Conservation (phyloP, 2,797 vertebrate species). For the Lagorchestes hirsutus region DNA sequence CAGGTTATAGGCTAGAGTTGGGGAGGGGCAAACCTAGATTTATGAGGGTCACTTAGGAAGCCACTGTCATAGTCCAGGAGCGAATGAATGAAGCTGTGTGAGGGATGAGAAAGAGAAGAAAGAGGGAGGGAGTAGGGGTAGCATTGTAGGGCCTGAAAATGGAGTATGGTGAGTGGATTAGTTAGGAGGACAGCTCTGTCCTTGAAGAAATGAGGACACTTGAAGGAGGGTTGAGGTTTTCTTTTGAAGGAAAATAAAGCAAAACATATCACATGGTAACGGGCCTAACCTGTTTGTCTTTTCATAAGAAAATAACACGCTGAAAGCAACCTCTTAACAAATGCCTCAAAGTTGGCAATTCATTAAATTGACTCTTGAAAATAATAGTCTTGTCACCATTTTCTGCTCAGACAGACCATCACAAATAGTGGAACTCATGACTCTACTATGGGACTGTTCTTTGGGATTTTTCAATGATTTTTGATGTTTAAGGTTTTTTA, state of each 20-base stretch:
- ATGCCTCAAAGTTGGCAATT: not conserved
- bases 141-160: not conserved
- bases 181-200: not conserved
- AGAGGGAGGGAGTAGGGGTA: not conserved
- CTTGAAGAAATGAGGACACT: not conserved
- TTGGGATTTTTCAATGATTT: not conserved
- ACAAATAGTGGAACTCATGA: not conserved
- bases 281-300: not conserved
- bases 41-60: not conserved
- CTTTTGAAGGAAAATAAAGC: not conserved
- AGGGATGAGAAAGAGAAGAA: not conserved
- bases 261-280: not conserved
- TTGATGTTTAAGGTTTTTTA: not conserved
- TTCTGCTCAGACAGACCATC: not conserved
- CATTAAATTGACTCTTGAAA: not conserved
- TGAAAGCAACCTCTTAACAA: not conserved
- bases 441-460: not conserved
- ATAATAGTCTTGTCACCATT: not conserved
- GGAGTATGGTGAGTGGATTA: not conserved
- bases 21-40: not conserved
- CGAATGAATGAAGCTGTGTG: not conserved
- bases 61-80: not conserved
- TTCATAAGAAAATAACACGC: not conserved
- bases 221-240: not conserved
- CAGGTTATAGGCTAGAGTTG: not conserved